A percentile compares a stretch with the other conserved stretches of the same genome.
Evolutionary conservation across 2,888 invertebrate species (phyloP).

Genomic region (Drosophila buzzatii): DNA sequence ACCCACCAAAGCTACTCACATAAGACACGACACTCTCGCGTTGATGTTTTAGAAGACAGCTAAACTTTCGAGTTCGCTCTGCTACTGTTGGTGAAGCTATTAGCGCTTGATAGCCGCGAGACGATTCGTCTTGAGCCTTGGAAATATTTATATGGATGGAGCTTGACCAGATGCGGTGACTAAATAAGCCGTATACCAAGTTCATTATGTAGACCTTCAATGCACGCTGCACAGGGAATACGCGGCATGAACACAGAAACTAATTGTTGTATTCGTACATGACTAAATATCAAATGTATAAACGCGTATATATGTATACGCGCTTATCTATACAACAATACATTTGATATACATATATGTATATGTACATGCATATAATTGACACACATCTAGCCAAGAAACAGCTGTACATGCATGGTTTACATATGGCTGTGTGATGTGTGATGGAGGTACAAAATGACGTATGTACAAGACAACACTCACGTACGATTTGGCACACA

Average conservation of each 20-base stretch:
- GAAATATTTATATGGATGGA: not conserved
- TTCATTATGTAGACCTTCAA: conserved; percentile 20
- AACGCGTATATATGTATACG: too few species aligned
- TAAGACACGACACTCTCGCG: conserved; percentile 22
- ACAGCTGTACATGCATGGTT: too few species aligned
- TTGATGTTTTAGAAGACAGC: conserved; percentile 75
- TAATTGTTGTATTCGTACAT: not conserved
- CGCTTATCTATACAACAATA: too few species aligned
- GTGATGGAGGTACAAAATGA: too few species aligned
- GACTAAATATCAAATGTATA: not conserved
- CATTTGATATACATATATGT: too few species aligned
- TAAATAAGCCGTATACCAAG: conserved; percentile 21
- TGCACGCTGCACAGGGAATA: not conserved
- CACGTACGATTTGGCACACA: too few species aligned
- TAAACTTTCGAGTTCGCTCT: conserved; percentile 82
- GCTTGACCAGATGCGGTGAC: conserved; percentile 3
- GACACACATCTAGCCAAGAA: too few species aligned
- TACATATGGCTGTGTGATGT: too few species aligned
- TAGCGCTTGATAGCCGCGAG: not conserved
- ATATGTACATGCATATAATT: too few species aligned
- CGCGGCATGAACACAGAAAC: not conserved
- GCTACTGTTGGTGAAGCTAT: conserved; percentile 56
- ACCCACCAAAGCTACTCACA: conserved; percentile 41
- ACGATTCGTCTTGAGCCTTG: not conserved
- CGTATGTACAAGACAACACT: too few species aligned